Conservation (phyloP, 92 coral and sea anemone species). For the Porites cylindrica region DNA sequence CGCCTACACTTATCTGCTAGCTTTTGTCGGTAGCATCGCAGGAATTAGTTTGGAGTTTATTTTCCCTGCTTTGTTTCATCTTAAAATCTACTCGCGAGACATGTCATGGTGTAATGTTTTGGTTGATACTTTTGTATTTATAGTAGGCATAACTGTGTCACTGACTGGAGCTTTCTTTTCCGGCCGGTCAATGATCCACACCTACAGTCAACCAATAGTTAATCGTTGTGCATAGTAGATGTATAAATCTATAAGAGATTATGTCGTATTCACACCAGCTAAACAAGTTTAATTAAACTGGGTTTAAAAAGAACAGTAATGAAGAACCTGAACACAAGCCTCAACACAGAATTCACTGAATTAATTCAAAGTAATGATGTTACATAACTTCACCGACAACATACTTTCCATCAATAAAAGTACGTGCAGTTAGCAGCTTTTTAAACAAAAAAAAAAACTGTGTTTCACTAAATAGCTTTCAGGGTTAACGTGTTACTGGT, state of each 20-base stretch:
- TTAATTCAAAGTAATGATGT: too few relatives aligned
- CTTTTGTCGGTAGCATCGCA: conserved; percentile 85
- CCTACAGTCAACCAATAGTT: conserved; percentile 39
- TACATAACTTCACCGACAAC: too few relatives aligned
- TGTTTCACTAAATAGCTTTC: too few relatives aligned
- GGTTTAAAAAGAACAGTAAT: too few relatives aligned
- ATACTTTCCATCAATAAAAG: too few relatives aligned
- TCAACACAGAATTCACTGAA: too few relatives aligned
- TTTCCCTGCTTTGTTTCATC: conserved; percentile 84
- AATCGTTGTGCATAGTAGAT: conserved; percentile 4
- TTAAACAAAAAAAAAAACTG: too few relatives aligned
- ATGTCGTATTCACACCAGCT: too few relatives aligned
- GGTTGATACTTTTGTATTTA: conserved; percentile 57
- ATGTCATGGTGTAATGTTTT: conserved; percentile 76
- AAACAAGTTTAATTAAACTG: too few relatives aligned
- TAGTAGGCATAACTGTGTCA: conserved; percentile 75
- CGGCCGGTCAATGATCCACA: conserved; percentile 71
- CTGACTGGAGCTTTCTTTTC: conserved; percentile 81
- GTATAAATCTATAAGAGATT: neutral
- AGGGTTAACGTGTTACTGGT: too few relatives aligned
- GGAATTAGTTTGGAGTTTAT: conserved; percentile 89
- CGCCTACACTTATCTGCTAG: conserved; percentile 76
- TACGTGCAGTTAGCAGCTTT: too few relatives aligned
- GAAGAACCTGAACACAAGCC: too few relatives aligned
- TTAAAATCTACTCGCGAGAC: conserved; percentile 67